Evolutionary conservation across 2,797 vertebrate genomes (phyloP), one percentile per base, ranked within the genome.

Genomic region (Ciconia nigra): DNA sequence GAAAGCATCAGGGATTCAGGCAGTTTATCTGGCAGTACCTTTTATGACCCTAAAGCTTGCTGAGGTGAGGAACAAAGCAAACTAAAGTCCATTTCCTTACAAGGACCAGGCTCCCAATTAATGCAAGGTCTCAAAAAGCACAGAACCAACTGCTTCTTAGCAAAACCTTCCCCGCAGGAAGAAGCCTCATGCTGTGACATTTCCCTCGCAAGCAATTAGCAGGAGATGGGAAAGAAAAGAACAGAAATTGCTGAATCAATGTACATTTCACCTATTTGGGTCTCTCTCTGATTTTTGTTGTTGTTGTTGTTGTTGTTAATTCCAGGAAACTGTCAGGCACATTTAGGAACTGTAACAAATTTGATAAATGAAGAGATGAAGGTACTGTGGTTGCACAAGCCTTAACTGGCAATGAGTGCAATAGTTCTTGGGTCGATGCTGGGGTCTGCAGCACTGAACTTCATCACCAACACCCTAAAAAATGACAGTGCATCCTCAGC

Each of bases 131-230:
- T 96, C 82, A 76, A 87, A 96, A 96, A 91, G 67, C 77, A 90
- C 52, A 71, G 81, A 94, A 52, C 26, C 44, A 72, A 79, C 91
- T 37, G 61, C 65, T 92, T 93, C 87, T 67, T 44, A 94, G 90
- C 73, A 92, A 94, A 96, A 92, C 44, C 13, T 9, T 93, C 93
- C 66, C 74, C 3, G 54, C 83, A 78, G 89, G 83, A 94, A 76
- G 80, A 84, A 85, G 89, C 62, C 74, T 78, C 96, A 93, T 66
- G 91, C 83, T 2, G 83, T 76, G 96, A 88, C 92, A 92, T 94
- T 96, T 90, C 89, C 78, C 76, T 95, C 55, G 77, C 20, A 55
- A 81, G 92, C 94, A 96, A 96, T 97, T 97, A 97, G 71, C 49
- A 65, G 54, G 67, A 88, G 67, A 92, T 10, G 13, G 52, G 85